Percentiles rank a stretch among this genome's conserved stretches.
Evolutionary conservation across 2,113 vertebrate species (phyloP).

Genomic region (Rhinoderma darwinii): DNA sequence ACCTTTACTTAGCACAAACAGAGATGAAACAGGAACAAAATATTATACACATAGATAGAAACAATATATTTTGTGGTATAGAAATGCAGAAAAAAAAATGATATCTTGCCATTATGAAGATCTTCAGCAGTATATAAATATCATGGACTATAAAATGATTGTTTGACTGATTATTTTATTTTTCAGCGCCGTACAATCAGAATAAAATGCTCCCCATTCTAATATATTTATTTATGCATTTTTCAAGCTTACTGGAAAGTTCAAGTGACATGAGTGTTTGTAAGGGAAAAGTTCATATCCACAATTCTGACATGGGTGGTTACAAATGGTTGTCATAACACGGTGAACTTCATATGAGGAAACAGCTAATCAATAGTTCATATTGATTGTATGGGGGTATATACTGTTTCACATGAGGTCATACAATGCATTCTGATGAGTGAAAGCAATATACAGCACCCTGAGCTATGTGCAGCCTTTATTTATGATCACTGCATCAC

Average conservation of each 20-base stretch:
- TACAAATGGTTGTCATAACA: slow-evolving; percentile 26
- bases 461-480: neutral
- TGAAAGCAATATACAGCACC: neutral
- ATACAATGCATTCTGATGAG: slow-evolving; percentile 6
- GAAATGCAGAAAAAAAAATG: neutral
- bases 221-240: neutral
- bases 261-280: neutral
- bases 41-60: neutral
- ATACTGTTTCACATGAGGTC: slow-evolving; percentile 20
- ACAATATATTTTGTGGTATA: neutral
- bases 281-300: neutral
- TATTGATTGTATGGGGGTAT: slow-evolving; percentile 14
- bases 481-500: slow-evolving; percentile 31
- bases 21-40: neutral
- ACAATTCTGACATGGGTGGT: neutral
- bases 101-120: neutral
- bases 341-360: neutral
- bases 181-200: neutral
- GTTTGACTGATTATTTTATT: neutral
- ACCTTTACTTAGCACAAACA: neutral
- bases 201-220: neutral
- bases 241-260: neutral
- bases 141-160: neutral
- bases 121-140: neutral
- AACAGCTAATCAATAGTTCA: slow-evolving; percentile 27